A percentile compares a stretch with the other conserved stretches of the same genome.
Evolutionary conservation across 2,797 vertebrate genomes (phyloP).

Genomic region (Aphelocoma californica): DNA sequence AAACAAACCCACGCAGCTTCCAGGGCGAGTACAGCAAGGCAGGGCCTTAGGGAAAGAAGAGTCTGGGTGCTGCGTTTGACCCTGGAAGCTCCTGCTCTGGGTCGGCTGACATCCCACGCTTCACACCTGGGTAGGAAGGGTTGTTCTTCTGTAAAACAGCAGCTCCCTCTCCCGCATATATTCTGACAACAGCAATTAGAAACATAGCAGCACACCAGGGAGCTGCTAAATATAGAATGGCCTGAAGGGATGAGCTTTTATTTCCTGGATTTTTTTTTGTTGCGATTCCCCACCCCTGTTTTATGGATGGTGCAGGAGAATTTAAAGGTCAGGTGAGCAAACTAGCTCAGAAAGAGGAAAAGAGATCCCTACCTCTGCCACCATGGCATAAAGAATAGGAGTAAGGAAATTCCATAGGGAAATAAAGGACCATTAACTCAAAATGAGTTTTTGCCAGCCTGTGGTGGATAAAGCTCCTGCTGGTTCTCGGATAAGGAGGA

Average conservation of each 20-base stretch:
- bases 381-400: background rate
- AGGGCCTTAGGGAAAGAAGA: background rate
- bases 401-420: background rate
- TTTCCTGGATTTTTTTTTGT: background rate
- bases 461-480: background rate
- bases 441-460: background rate
- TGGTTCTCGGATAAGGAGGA: background rate
- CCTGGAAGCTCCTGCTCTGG: background rate
- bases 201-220: background rate
- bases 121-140: background rate
- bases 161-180: background rate
- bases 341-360: background rate
- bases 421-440: background rate
- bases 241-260: background rate
- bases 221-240: conserved; percentile 28
- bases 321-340: background rate
- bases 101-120: background rate
- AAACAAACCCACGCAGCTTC: background rate
- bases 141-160: background rate
- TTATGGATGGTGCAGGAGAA: background rate
- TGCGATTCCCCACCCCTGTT: background rate
- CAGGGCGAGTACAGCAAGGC: background rate
- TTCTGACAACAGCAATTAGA: conserved; percentile 9
- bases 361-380: background rate
- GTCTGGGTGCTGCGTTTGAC: background rate